Evolutionary conservation across 2,113 vertebrate species (phyloP).

Genomic region (Leptocoma aspasia): DNA sequence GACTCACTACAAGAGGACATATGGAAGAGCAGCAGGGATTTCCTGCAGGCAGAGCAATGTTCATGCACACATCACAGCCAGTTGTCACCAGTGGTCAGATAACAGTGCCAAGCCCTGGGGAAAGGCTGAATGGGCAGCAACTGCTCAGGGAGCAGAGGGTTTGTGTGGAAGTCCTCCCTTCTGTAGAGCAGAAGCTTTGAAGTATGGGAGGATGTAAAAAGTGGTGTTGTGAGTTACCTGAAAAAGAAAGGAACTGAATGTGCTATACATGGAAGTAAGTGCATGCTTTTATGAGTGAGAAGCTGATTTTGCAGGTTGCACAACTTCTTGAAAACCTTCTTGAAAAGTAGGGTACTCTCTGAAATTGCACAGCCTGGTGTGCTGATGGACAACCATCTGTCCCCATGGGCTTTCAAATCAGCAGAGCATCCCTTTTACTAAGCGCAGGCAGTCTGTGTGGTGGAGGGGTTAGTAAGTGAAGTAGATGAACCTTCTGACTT

Average conservation of each 20-base stretch:
- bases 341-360: not conserved
- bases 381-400: not conserved
- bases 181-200: not conserved
- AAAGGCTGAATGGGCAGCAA: not conserved
- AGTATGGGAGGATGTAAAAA: not conserved
- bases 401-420: constrained; percentile 7
- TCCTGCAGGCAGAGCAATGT: not conserved
- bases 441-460: not conserved
- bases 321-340: not conserved
- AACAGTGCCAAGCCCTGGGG: not conserved
- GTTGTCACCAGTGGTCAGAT: not conserved
- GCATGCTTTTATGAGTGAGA: not conserved
- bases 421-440: not conserved
- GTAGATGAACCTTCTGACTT: not conserved
- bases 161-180: not conserved
- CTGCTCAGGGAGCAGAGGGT: not conserved
- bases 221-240: not conserved
- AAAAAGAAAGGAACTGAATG: not conserved
- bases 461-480: not conserved
- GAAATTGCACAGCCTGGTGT: not conserved
- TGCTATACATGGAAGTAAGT: not conserved
- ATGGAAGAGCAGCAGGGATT: constrained; percentile 18
- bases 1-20: not conserved
- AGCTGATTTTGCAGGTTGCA: constrained; percentile 8
- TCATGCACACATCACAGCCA: not conserved